A percentile compares a stretch with the other conserved stretches of the same genome.
These are phyloP conservation scores for Zaprionus kolodkinae DNA, from an alignment of 1,140 invertebrate species.

Conservation along the genomic window DNA sequence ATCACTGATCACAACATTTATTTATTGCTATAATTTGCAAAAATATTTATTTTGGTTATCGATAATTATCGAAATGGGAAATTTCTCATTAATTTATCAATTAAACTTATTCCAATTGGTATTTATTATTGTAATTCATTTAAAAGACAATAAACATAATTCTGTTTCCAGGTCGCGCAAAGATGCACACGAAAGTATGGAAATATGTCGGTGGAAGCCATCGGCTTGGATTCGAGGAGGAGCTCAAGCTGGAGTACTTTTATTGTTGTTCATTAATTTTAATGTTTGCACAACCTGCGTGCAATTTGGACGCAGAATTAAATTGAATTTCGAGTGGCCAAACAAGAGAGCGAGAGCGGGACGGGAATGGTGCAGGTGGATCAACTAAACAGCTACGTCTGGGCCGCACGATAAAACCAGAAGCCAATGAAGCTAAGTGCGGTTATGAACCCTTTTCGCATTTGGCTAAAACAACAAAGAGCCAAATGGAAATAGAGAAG, in stretches of 20 bases:
- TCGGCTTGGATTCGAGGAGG: background rate
- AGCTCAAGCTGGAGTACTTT: constrained; percentile 46
- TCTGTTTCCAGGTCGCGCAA: background rate
- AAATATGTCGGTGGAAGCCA: background rate
- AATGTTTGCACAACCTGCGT: constrained; percentile 77
- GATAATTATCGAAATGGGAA: background rate
- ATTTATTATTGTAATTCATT: too few species aligned
- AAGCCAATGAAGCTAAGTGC: constrained; percentile 80
- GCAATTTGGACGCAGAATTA: constrained; percentile 54
- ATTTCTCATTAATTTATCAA: background rate
- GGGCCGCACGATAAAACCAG: constrained; percentile 77
- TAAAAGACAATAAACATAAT: background rate
- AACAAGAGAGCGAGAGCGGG: background rate
- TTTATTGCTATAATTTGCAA: background rate
- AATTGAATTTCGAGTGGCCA: constrained; percentile 74
- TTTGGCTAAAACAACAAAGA: constrained; percentile 67
- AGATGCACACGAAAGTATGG: background rate
- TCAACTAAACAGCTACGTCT: constrained; percentile 53
- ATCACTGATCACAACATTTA: background rate
- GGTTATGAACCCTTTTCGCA: constrained; percentile 81
- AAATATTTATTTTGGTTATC: background rate
- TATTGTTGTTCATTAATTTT: constrained; percentile 81
- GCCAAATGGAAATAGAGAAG: constrained; percentile 37
- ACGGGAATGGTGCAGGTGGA: background rate
- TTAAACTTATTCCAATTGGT: background rate